These are phyloP conservation scores for Apis dorsata DNA, from an alignment of 1,140 invertebrate species.

Conservation along the genomic window DNA sequence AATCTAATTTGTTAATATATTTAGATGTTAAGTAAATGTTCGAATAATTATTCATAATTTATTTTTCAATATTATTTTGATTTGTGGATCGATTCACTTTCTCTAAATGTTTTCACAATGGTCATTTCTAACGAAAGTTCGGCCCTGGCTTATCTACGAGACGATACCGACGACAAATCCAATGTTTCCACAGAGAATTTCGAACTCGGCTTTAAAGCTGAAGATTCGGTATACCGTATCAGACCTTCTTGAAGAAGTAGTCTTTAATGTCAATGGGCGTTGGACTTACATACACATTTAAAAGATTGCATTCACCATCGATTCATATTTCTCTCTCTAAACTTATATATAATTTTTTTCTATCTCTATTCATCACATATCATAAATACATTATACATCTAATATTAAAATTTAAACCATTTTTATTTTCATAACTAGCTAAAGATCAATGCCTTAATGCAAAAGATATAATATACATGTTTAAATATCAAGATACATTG, in stretches of 20 bases:
- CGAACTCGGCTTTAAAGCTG: slow-evolving; percentile 38
- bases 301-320: not conserved
- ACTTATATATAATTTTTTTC: not conserved
- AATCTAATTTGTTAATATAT: too few species aligned
- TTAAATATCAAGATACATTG: not conserved
- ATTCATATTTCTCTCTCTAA: not conserved
- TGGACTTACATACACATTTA: not conserved
- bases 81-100: slow-evolving; percentile 1
- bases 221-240: slow-evolving; percentile 10
- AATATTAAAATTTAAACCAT: not conserved
- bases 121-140: slow-evolving; percentile 5
- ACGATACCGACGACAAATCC: slow-evolving; percentile 36
- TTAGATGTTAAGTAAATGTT: not conserved
- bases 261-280: slow-evolving; percentile 18
- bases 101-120: not conserved
- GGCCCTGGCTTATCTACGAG: slow-evolving; percentile 20
- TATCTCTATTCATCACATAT: not conserved
- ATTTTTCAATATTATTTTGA: not conserved
- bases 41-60: not conserved
- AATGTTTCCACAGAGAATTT: slow-evolving; percentile 50
- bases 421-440: not conserved
- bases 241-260: slow-evolving; percentile 26
- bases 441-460: not conserved
- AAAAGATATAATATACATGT: not conserved
- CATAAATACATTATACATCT: not conserved